These are phyloP conservation scores for Paradisaea rubra DNA, from an alignment of 2,113 vertebrate species.

Conservation along the genomic window DNA sequence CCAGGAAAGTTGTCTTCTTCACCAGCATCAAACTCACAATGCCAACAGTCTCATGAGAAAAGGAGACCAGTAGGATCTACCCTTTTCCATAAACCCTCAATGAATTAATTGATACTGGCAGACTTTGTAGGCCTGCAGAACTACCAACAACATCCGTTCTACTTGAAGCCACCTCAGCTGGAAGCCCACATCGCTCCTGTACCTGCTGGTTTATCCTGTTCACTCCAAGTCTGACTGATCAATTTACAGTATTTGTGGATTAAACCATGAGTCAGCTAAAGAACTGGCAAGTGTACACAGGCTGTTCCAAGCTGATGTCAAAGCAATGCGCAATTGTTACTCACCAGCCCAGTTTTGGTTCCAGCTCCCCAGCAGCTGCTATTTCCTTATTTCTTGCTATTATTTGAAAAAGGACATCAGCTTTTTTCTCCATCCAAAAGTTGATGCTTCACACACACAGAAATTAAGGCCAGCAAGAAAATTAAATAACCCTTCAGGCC, in stretches of 20 bases:
- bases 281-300: neutral
- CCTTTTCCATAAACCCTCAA: neutral
- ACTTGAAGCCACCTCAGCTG: neutral
- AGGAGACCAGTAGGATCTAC: neutral
- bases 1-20: neutral
- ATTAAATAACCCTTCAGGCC: neutral
- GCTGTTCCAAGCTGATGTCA: neutral
- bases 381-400: conserved; percentile 9
- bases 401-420: neutral
- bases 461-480: neutral
- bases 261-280: neutral
- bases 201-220: neutral
- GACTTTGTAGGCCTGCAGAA: neutral
- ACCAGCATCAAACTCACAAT: neutral
- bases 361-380: neutral
- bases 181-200: neutral
- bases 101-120: neutral
- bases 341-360: neutral
- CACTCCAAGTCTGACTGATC: neutral
- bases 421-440: neutral
- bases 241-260: neutral
- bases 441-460: neutral
- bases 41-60: neutral
- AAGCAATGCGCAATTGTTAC: neutral
- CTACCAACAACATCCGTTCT: neutral